Evolutionary conservation across 2,797 vertebrate species (phyloP), one percentile per base, ranked within the genome.

Genomic region (Gymnoscopelus braueri): DNA sequence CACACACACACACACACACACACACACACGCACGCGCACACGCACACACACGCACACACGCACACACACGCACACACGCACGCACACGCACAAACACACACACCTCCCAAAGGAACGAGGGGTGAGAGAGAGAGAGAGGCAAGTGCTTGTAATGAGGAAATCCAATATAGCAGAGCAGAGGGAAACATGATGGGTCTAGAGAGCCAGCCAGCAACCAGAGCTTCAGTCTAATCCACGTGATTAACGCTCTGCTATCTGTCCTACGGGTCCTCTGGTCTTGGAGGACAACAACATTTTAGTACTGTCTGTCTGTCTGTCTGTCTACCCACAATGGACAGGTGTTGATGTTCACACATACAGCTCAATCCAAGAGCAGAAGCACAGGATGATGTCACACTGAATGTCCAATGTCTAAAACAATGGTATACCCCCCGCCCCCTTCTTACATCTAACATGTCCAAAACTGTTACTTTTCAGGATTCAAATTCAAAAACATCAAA

Each of bases 111-210:
- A 67, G 67, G 86, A 87, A 80, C 75, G 51, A 63, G 68, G 39
- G 9, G 39, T 8, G 39, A 39, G 39, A 39, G 39, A 44, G 39
- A 44, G 86, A 82, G 76, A 74, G 70, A 86, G 80, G 83, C 90
- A 89, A 87, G 90, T 87, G 86, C 71, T 87, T 77, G 72, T 78
- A 84, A 87, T 70, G 72, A 86, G 87, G 86, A 87, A 85, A 81
- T 80, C 78, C 39, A 11, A 67, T 58, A 26, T 63, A 60, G 78
- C 73, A 68, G 68, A 63, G 57, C 65, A 51, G 23, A 69, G 78
- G 10, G 52, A 11, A 54, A 54, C 52, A 52, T 14, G 14, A 14
- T 59, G 72, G 53, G 70, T 73, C 54, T n/a, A 44, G 67, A 78
- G 19, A 19, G 19, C 19, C 60, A 75, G 64, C 59, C 70, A 69